Evolutionary conservation across 2,797 vertebrate genomes (phyloP).

Genomic region (Allobates femoralis): DNA sequence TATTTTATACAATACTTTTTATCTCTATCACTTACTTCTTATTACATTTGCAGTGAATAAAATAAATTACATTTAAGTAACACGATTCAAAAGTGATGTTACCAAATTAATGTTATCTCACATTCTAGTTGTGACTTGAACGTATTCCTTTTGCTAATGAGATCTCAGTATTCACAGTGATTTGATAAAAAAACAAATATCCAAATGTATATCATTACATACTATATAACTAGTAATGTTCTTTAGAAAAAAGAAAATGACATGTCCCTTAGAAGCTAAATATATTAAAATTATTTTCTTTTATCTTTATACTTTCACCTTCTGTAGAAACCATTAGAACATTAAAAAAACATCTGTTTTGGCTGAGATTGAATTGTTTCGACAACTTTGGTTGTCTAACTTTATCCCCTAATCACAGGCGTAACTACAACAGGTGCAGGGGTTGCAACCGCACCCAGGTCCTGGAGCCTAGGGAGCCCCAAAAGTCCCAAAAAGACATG

Average conservation of each 20-base stretch:
- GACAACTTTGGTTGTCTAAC: not conserved
- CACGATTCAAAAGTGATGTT: not conserved
- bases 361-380: not conserved
- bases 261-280: not conserved
- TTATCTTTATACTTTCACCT: not conserved
- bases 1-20: not conserved
- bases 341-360: not conserved
- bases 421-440: too few species aligned
- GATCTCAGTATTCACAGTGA: not conserved
- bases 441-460: too few species aligned
- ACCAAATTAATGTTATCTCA: not conserved
- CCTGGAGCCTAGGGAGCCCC: too few species aligned
- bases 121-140: conserved; percentile 11
- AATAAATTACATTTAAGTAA: conserved; percentile 5
- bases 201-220: not conserved
- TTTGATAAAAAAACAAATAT: not conserved
- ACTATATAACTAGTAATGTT: not conserved
- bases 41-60: not conserved
- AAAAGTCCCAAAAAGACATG: too few species aligned
- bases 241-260: not conserved
- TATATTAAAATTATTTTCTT: not conserved
- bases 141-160: not conserved
- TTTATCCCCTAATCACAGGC: not conserved
- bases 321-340: not conserved
- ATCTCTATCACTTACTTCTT: too few species aligned